These are phyloP conservation scores for Hesperophylax magnus DNA, from an alignment of 1,140 invertebrate species.

Conservation along the genomic window DNA sequence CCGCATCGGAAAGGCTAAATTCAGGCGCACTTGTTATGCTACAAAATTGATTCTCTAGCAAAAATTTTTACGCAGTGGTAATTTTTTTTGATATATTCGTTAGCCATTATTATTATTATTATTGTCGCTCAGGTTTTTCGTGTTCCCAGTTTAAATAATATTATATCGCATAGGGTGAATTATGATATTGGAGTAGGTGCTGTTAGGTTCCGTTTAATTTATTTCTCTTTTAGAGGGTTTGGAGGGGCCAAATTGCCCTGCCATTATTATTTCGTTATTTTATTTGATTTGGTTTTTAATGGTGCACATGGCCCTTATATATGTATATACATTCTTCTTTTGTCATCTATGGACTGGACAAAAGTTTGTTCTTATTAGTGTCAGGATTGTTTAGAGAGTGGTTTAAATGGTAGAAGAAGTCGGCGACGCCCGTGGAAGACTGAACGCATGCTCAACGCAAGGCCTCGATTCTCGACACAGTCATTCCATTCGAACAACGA, in stretches of 20 bases:
- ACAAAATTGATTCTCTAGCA: not conserved
- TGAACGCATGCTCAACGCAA: too few relatives aligned
- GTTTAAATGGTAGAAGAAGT: too few relatives aligned
- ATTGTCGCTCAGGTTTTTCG: slow-evolving; percentile 22
- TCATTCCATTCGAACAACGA: too few relatives aligned
- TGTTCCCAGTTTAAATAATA: slow-evolving; percentile 37
- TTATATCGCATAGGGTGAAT: slow-evolving; percentile 45
- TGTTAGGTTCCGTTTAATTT: slow-evolving; percentile 52
- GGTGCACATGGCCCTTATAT: not conserved
- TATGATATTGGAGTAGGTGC: slow-evolving; percentile 41
- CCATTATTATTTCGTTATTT: slow-evolving; percentile 26
- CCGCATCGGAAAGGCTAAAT: not conserved
- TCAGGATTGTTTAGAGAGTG: too few relatives aligned
- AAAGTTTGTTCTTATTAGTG: too few relatives aligned
- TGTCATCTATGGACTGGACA: too few relatives aligned
- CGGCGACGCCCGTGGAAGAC: too few relatives aligned
- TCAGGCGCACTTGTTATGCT: not conserved
- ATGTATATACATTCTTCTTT: too few relatives aligned
- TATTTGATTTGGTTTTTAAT: slow-evolving; percentile 19
- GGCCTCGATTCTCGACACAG: too few relatives aligned
- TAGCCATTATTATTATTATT: slow-evolving; percentile 17
- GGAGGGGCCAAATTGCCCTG: slow-evolving; percentile 3
- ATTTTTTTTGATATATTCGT: not conserved
- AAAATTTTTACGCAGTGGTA: not conserved
- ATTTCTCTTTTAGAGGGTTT: slow-evolving; percentile 44